Evolutionary conservation across 2,113 vertebrate genomes (phyloP), one percentile per base, ranked within the genome.

Genomic region (Tachuris rubrigastra): DNA sequence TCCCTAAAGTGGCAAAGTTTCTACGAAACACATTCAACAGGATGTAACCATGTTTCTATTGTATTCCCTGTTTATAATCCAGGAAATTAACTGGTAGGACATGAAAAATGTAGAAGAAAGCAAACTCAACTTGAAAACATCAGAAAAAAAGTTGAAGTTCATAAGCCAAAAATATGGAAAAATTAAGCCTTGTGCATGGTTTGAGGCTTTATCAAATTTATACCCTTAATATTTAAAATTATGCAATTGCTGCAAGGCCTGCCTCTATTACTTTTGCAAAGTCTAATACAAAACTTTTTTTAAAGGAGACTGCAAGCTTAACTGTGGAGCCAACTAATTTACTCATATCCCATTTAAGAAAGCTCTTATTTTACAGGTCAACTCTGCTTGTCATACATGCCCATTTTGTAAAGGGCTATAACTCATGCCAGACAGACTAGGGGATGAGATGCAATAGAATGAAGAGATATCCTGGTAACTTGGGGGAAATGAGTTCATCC

Each of bases 211-310:
- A 93, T 95, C 52, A 85, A 94, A 95, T 93, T 92, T 92, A 90
- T 46, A 92, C 68, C 69, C 90, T 95, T 89, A 96, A 90, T 97
- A 95, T 95, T 95, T 96, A 90, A 97, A 97, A 96, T 91, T 93
- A 96, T 96, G 88, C 91, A 93, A 66, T 84, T 83, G 95, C 96
- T 96, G 44, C 66, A 77, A 96, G 95, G 88, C 87, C 47, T 95
- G 85, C 73, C 81, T 95, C 90, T 91, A 35, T 87, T 84, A 80
- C 67, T 94, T 93, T 82, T 41, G 53, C 31, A 91, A 91, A 97
- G n/a, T 39, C 81, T 87, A 63, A 95, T 62, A 88, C 65, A 91
- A 92, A 94, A 95, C 65, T 92, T 96, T 86, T 31, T 82, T 93
- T 81, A 94, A 97, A 94, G 82, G 30, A 86, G 46, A 59, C 66